Evolutionary conservation across 2,888 invertebrate genomes (phyloP), one percentile per base, ranked within the genome.

Genomic region (Metellina segmentata): DNA sequence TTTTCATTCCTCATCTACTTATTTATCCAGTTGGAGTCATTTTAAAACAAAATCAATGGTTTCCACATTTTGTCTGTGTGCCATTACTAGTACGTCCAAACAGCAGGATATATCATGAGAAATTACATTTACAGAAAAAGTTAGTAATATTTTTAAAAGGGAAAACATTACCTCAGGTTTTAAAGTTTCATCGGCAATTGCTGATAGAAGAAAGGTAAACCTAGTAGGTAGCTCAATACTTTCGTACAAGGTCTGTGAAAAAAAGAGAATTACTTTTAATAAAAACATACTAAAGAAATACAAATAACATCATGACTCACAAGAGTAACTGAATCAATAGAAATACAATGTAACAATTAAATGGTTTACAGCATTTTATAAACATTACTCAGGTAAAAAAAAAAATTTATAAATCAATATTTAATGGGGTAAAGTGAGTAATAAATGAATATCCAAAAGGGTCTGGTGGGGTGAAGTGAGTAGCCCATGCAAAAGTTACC

Each of bases 231-330:
- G 51, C 11, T 51, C 11, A 19, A 82, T 7, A 51, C 8, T 71
- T 13, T 71, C 82, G 19, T 82, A 82, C 13, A 51, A 16, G 0
- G 49, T 16, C 82, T 82, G 19, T 71, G 51, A 72, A n/a, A 69
- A 61, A n/a, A n/a, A n/a, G n/a, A 19, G 51, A 72, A 19, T 13
- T n/a, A 16, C 19, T 34, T 49, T 85, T 11, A 61, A 81, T 71
- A 74, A 8, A 19, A 51, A 72, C 11, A n/a, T 11, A 51, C 49
- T 51, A 72, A 19, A 49, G 16, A 9, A 82, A 19, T 51, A 74
- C n/a, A 49, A 77, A 77, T 49, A 51, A 77, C 4, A 16, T 9
- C 51, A 77, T n/a, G 8, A 77, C 9, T 51, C 51, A n/a, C 16
- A n/a, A n/a, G 8, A n/a, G 7, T 19, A 16, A 2, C 51, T n/a